Evolutionary conservation across 2,113 vertebrate genomes (phyloP), one percentile per base, ranked within the genome.

Genomic region (Urocolius indicus): DNA sequence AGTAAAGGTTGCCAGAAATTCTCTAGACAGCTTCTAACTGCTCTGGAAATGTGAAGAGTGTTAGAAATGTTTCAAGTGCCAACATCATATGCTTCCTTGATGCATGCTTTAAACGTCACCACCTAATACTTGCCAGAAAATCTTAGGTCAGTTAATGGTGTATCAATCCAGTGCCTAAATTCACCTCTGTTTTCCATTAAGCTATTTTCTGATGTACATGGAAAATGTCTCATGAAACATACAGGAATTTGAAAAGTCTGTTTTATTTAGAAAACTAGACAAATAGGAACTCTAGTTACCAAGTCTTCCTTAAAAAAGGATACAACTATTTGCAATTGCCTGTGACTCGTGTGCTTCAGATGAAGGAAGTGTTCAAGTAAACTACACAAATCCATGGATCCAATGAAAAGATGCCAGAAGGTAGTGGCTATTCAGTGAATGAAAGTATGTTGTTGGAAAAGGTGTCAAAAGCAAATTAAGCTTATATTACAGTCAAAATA

Each of bases 1-100:
- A 78, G 9, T 6, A 65, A 87, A 63, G 59, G 69, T 36, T 89
- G 95, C 96, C 97, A 98, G 82, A 94, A 96, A 96, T 90, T 90
- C 95, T 96, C 89, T 68, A 95, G 96, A 91, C 91, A 94, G 95
- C 75, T 88, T 84, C 94, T 92, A 54, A 90, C 72, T 90, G 87
- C 89, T 96, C 93, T 94, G 95, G 90, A 96, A 95, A 90, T 57
- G 55, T 24, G 65, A 95, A 94, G 61, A 84, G 89, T 82, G 94
- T 90, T 95, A 96, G 89, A 43, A 46, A 55, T 3, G 7, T 66
- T 86, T 48, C 32, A 46, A 92, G 84, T 68, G 73, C 82, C 41
- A 34, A 30, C 18, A 75, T 55, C 90, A 81, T 85, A 87, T 68
- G 75, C 82, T 95, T 96, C 85, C 94, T 90, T 91, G 75, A 89